These are phyloP conservation scores for Drosophila ogumai DNA, from an alignment of 1,140 invertebrate species.

Conservation along the genomic window DNA sequence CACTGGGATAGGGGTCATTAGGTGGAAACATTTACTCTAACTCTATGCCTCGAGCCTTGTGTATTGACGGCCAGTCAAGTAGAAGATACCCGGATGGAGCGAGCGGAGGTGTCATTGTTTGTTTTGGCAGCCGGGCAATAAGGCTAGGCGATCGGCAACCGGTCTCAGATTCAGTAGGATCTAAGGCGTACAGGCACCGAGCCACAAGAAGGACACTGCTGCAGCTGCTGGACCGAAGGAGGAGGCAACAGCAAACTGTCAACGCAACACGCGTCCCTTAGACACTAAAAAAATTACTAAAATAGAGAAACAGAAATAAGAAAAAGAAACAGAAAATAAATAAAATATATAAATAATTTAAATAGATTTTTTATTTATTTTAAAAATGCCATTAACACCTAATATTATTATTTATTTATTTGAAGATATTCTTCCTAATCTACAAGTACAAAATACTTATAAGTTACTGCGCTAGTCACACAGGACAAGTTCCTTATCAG, in stretches of 20 bases:
- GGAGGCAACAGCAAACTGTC: conserved; percentile 38
- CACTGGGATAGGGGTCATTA: conserved; percentile 71
- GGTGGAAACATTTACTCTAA: conserved; percentile 51
- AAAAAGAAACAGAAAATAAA: not conserved
- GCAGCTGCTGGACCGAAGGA: conserved; percentile 47
- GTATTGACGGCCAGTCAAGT: conserved; percentile 67
- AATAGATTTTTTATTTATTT: not conserved
- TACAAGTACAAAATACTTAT: too few species aligned
- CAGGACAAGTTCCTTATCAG: too few species aligned
- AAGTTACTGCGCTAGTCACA: too few species aligned
- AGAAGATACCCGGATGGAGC: conserved; percentile 48
- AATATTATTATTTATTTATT: too few species aligned
- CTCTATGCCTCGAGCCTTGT: conserved; percentile 12
- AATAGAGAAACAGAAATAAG: not conserved
- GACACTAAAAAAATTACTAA: not conserved
- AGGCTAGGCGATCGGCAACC: conserved; percentile 9
- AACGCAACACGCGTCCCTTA: conserved; percentile 35
- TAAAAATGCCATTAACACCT: too few species aligned
- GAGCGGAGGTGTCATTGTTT: conserved; percentile 76
- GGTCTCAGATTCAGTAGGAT: not conserved
- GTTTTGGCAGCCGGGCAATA: conserved; percentile 44
- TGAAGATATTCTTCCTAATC: too few species aligned
- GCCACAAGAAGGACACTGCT: conserved; percentile 16
- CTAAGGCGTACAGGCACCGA: not conserved
- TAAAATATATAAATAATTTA: too few species aligned